Percentiles rank a stretch among this genome's conserved stretches.
Evolutionary conservation across 2,888 invertebrate genomes (phyloP).

Genomic region (Tenodera sinensis): DNA sequence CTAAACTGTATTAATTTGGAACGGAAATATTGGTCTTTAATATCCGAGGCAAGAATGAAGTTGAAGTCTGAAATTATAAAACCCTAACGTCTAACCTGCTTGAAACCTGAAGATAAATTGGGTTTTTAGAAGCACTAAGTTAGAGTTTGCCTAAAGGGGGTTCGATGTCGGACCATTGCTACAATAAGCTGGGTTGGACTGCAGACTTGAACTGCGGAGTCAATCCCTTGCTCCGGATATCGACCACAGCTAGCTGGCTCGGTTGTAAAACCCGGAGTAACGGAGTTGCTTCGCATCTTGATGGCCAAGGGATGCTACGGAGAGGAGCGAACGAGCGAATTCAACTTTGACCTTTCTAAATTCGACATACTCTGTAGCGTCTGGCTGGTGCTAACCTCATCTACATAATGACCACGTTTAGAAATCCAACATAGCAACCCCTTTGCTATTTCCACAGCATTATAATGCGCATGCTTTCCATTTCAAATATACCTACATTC

Average conservation of each 20-base stretch:
- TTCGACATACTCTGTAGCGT: not conserved
- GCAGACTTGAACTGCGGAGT: not conserved
- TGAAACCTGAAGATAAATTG: not conserved
- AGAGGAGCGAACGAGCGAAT: not conserved
- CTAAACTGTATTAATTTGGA: too few relatives aligned
- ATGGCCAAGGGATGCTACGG: not conserved
- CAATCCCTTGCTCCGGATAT: not conserved
- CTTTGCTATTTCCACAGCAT: not conserved
- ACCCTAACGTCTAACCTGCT: not conserved
- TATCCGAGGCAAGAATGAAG: too few relatives aligned
- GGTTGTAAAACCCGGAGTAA: too few relatives aligned
- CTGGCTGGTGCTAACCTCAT: not conserved
- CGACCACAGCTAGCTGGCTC: not conserved
- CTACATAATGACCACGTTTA: not conserved
- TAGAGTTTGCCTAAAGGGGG: too few relatives aligned
- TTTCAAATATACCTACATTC: too few relatives aligned
- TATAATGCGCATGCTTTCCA: too few relatives aligned
- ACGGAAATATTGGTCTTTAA: too few relatives aligned
- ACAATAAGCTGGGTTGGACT: not conserved
- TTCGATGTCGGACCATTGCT: not conserved
- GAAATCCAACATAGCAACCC: not conserved
- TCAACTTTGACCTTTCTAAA: not conserved
- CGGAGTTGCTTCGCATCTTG: not conserved
- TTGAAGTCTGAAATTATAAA: too few relatives aligned
- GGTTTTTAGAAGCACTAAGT: not conserved